Percentiles rank a stretch among this genome's conserved stretches.
These are phyloP conservation scores for Sphaerophoria rueppellii DNA, from an alignment of 2,888 invertebrate genomes.

Conservation along the genomic window DNA sequence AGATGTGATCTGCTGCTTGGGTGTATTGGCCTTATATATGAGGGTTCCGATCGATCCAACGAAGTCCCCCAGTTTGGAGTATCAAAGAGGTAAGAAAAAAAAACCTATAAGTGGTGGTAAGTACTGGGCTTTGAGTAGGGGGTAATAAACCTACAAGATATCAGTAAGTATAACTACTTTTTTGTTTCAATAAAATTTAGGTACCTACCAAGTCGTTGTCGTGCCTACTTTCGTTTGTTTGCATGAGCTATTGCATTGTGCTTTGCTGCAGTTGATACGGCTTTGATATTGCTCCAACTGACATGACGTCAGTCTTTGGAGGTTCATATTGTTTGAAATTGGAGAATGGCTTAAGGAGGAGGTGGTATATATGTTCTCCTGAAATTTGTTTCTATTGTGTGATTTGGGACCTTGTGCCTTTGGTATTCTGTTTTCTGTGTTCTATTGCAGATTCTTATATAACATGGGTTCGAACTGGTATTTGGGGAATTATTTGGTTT, in stretches of 20 bases:
- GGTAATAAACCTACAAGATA: slow-evolving; percentile 65
- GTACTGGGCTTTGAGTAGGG: slow-evolving; percentile 54
- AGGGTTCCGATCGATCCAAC: slow-evolving; percentile 66
- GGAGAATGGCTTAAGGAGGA: slow-evolving; percentile 10
- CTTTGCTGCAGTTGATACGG: slow-evolving; percentile 4
- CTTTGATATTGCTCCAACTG: slow-evolving; percentile 61
- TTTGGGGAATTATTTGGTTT: slow-evolving; percentile 47
- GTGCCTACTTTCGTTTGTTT: slow-evolving; percentile 70
- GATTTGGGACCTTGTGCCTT: slow-evolving; percentile 37
- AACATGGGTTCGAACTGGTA: background rate
- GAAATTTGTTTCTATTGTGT: background rate
- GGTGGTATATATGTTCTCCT: slow-evolving; percentile 40
- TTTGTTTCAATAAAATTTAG: slow-evolving; percentile 18
- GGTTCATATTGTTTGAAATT: slow-evolving; percentile 22
- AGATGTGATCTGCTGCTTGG: slow-evolving; percentile 71
- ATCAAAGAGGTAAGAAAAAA: background rate
- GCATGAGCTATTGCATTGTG: slow-evolving; percentile 46
- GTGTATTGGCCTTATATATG: slow-evolving; percentile 75
- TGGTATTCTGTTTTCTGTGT: slow-evolving; percentile 13
- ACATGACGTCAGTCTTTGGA: slow-evolving; percentile 67
- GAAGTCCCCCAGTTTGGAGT: slow-evolving; percentile 45
- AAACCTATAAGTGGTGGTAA: slow-evolving; percentile 55
- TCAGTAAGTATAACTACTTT: background rate
- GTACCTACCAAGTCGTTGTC: background rate
- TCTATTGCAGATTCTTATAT: slow-evolving; percentile 14